phyloP scores from a whole-genome alignment of 2,113 vertebrate genomes.

The Menura novaehollandiae region DNA sequence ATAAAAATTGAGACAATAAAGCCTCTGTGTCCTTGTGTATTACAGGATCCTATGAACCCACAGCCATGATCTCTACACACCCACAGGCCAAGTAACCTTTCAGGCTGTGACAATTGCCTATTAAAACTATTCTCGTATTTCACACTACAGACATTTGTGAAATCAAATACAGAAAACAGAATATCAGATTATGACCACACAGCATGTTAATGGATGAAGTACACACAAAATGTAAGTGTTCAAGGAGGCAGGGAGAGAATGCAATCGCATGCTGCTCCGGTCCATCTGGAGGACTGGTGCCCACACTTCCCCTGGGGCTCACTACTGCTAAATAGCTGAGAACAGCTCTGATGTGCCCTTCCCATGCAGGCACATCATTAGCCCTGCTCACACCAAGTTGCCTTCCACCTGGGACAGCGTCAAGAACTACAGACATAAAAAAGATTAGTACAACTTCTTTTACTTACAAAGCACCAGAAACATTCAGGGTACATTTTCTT shows the following conservation, averaged over 20 bases:
- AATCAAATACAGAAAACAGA: not conserved
- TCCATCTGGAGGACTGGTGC: not conserved
- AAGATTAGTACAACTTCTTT: not conserved
- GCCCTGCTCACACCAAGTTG: not conserved
- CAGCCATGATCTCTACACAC: accelerated
- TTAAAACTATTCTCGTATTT: not conserved
- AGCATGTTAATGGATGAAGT: not conserved
- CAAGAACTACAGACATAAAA: not conserved
- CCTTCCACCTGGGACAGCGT: not conserved
- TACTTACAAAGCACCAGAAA: not conserved
- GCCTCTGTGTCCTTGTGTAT: not conserved
- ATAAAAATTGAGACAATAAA: not conserved
- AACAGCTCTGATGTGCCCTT: not conserved
- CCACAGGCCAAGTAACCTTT: not conserved
- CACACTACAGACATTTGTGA: not conserved
- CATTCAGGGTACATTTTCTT: not conserved
- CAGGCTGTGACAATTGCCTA: not conserved
- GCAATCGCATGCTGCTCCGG: not conserved
- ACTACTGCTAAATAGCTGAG: not conserved
- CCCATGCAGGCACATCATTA: not conserved
- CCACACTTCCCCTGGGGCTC: not conserved
- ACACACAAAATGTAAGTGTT: not conserved
- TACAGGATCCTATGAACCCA: not conserved
- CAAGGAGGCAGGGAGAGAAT: not conserved
- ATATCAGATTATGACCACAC: not conserved